Evolutionary conservation across 2,888 invertebrate genomes (phyloP), one percentile per base, ranked within the genome.

Genomic region (Synergus umbraculus): DNA sequence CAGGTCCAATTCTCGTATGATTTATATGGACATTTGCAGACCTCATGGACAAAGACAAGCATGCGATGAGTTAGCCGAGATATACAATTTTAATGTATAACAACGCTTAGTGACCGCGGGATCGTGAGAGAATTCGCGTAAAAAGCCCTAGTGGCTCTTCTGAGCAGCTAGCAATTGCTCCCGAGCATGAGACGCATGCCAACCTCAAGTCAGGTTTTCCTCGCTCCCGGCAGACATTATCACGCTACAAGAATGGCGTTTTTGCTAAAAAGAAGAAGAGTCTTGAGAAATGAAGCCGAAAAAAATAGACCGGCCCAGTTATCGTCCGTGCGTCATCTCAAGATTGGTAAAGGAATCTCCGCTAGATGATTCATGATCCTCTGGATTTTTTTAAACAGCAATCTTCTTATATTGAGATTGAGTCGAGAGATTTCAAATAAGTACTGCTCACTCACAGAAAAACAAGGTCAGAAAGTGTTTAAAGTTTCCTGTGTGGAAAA

Each of bases 41-140:
- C 79, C 82, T 79, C 85, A 85, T 82, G 84, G 83, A 88, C 86
- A 88, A 87, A 86, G 85, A 87, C 86, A 86, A 86, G 86, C 85
- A 83, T 78, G 86, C 88, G 90, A 90, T 90, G 84, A 87, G 88
- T 88, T 88, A 87, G 87, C 86, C 84, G 83, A 90, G 90, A 90
- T 90, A 90, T 85, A 84, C 85, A 85, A 85, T 85, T 83, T 87
- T 87, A 88, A 88, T 88, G 88, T 87, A 87, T 82, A 86, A 85
- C 86, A 87, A 78, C 79, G 85, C 85, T 84, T 83, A 85, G 86
- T 84, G 85, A 83, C 80, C 86, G 81, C 83, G 85, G 87, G 86
- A 89, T 88, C 89, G 89, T 89, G 89, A 88, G 89, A 89, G 87
- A 88, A 89, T 89, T 88, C 86, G 84, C 86, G 86, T 84, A 84